Evolutionary conservation across 2,797 vertebrate species (phyloP).

Genomic region (Ptychadena robeensis): DNA sequence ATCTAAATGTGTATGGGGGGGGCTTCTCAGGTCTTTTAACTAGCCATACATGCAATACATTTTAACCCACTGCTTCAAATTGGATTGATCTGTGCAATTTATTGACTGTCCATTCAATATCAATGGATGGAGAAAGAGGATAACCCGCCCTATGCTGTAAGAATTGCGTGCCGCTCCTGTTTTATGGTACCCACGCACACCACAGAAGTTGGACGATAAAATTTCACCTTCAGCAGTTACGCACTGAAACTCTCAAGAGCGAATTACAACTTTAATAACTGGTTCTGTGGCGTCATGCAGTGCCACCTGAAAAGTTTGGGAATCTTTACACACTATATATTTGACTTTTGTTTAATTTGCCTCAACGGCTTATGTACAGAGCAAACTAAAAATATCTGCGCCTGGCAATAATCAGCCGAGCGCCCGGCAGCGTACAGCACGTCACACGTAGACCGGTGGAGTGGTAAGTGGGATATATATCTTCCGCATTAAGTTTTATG

Average conservation of each 20-base stretch:
- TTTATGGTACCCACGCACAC: too few relatives aligned
- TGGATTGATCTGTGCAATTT: too few relatives aligned
- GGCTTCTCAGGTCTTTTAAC: too few relatives aligned
- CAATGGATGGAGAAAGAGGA: too few relatives aligned
- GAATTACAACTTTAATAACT: not conserved
- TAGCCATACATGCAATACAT: too few relatives aligned
- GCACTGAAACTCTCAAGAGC: not conserved
- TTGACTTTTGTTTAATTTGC: constrained; percentile 11
- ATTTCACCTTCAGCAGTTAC: not conserved
- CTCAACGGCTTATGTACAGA: constrained; percentile 23
- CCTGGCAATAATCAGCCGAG: constrained; percentile 23
- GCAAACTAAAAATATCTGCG: constrained; percentile 31
- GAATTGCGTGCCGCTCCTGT: too few relatives aligned
- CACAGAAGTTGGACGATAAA: too few relatives aligned
- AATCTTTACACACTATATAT: not conserved
- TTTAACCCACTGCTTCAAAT: too few relatives aligned
- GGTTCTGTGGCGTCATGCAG: not conserved
- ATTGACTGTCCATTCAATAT: too few relatives aligned
- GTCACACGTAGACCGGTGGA: not conserved
- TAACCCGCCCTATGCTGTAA: too few relatives aligned
- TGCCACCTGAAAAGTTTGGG: not conserved
- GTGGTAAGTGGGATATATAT: not conserved
- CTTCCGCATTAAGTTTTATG: too few relatives aligned
- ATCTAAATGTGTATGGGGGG: too few relatives aligned
- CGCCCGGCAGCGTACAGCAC: constrained; percentile 10